Conservation (phyloP, 2,888 invertebrate genomes). For the Argyresthia goedartella region DNA sequence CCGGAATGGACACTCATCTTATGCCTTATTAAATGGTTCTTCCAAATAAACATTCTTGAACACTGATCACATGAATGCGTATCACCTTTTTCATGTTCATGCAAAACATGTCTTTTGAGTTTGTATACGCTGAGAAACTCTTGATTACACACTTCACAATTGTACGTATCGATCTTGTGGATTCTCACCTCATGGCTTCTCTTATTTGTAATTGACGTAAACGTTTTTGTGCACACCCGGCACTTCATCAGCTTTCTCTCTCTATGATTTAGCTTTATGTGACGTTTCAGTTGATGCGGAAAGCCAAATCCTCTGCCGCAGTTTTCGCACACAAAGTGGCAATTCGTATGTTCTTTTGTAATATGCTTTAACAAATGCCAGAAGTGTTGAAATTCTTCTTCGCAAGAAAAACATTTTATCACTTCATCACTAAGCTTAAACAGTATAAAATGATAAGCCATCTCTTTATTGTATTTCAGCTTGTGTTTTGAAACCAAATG, state of each 20-base stretch:
- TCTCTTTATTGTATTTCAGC: not conserved
- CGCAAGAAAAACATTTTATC: constrained; percentile 10
- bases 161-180: not conserved
- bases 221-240: constrained; percentile 9
- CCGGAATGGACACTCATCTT: constrained; percentile 70
- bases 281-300: not conserved
- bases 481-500: constrained; percentile 1
- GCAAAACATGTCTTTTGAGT: not conserved
- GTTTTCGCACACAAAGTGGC: not conserved
- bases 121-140: not conserved
- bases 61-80: constrained; percentile 9
- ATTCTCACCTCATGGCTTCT: not conserved
- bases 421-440: constrained; percentile 9
- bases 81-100: not conserved
- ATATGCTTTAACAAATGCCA: constrained; percentile 9
- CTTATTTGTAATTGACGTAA: not conserved
- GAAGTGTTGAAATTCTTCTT: constrained; percentile 8
- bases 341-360: constrained; percentile 5
- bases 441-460: constrained; percentile 7
- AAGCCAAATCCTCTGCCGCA: constrained; percentile 1
- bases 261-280: constrained; percentile 1
- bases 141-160: not conserved
- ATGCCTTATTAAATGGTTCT: constrained; percentile 37
- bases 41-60: constrained; percentile 15
- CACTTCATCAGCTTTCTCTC: constrained; percentile 7